A percentile compares a stretch with the other conserved stretches of the same genome.
Evolutionary conservation across 2,113 vertebrate species (phyloP).

Genomic region (Pteronura brasiliensis): DNA sequence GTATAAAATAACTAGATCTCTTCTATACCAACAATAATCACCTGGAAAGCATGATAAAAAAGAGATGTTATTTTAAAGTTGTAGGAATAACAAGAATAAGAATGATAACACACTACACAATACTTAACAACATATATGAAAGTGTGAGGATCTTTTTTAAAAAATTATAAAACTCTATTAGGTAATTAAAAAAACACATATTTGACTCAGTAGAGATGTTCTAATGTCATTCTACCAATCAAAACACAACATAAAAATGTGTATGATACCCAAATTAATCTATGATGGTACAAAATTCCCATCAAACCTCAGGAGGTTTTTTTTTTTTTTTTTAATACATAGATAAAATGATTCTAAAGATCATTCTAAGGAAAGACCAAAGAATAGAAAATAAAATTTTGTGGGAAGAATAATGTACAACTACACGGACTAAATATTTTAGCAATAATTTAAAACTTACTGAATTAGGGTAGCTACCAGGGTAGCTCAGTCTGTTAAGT

Average conservation of each 20-base stretch:
- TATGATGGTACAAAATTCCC: not conserved
- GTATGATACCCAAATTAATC: not conserved
- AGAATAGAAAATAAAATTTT: not conserved
- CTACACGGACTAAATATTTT: not conserved
- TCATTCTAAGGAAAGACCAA: not conserved
- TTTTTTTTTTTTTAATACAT: not conserved
- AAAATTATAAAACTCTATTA: not conserved
- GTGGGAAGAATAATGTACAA: not conserved
- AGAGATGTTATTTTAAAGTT: not conserved
- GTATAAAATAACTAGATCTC: not conserved
- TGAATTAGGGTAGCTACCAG: too few species aligned
- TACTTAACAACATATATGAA: not conserved
- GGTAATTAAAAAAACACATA: not conserved
- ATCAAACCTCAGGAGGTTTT: not conserved
- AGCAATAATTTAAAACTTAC: not conserved
- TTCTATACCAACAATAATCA: not conserved
- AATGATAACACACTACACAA: not conserved
- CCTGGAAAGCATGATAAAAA: not conserved
- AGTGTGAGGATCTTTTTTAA: not conserved
- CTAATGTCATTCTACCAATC: not conserved
- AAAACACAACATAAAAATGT: not conserved
- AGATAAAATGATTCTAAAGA: not conserved
- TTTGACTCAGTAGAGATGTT: not conserved
- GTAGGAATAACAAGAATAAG: not conserved
- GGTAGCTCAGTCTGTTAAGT: too few species aligned